These are phyloP conservation scores for Brachionus plicatilis DNA, from an alignment of 1,140 invertebrate species.

Conservation along the genomic window DNA sequence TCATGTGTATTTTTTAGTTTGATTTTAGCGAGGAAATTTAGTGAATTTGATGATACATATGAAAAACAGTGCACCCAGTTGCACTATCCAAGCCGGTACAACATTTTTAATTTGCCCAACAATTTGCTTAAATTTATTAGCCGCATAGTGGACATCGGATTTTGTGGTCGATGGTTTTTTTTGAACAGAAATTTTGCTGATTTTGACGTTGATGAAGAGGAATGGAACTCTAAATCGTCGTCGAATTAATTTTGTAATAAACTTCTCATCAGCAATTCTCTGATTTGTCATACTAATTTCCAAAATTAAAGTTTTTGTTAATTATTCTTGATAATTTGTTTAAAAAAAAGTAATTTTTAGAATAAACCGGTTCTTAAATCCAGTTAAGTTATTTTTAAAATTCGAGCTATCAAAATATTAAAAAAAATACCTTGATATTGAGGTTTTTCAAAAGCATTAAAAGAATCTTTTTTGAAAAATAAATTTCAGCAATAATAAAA, in stretches of 20 bases:
- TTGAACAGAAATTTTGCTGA: conserved; percentile 18
- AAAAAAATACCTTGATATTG: background rate
- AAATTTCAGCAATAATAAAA: no score
- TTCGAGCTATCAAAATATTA: background rate
- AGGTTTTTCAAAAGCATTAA: no score
- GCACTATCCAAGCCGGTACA: conserved; percentile 20
- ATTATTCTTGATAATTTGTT: background rate
- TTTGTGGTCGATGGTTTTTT: conserved; percentile 28
- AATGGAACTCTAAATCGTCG: conserved; percentile 5
- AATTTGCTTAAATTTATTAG: conserved; percentile 9
- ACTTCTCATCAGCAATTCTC: background rate
- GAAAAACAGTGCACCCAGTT: conserved; percentile 21
- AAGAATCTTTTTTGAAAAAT: no score
- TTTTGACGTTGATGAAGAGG: conserved; percentile 21
- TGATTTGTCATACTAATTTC: background rate
- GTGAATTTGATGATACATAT: conserved; percentile 2
- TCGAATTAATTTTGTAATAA: background rate
- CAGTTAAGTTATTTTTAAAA: background rate
- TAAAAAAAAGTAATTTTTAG: background rate
- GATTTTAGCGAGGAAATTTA: conserved; percentile 8
- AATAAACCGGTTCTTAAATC: background rate
- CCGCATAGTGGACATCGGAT: conserved; percentile 32
- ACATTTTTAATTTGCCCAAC: conserved; percentile 26
- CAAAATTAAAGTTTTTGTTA: background rate
- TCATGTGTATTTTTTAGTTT: conserved; percentile 36